Evolutionary conservation across 2,797 vertebrate species (phyloP), one percentile per base, ranked within the genome.

Genomic region (Periophthalmus magnuspinnatus): DNA sequence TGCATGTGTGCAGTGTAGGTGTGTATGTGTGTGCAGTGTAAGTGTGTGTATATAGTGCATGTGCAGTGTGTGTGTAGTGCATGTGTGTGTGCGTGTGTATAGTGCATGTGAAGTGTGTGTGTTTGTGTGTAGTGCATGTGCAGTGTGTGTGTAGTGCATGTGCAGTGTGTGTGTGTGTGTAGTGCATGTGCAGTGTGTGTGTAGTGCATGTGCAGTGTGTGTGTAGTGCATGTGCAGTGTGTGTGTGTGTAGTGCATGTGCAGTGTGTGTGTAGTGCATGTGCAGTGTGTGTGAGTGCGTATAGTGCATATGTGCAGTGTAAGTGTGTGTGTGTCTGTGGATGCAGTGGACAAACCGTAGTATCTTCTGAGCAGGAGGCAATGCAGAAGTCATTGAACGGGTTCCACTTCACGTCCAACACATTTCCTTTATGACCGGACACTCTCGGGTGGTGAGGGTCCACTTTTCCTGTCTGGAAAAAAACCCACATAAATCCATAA

Each of bases 331-430:
- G 64, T 65, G 56, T 45, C 19, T 62, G 62, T 66, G 48, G 61
- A 3, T 41, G 38, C 11, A 61, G 32, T 50, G 33, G 19, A 89
- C 95, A 91, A 82, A 99, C 97, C 72, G 94, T 96, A 66, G 93
- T 9, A 69, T 99, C 97, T 87, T 99, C 97, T 0, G 97, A 99
- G 89, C 95, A 96, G 0, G 97, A 99, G 33, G 97, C 97, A 41
- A 99, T 96, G 88, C 95, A 93, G 68, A 93, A 96, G 84, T 99
- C 97, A 68, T 96, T 87, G 76, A 98, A 99, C 0, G 97, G 97
- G 78, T 96, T 98, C 97, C 97, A 99, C 75, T 98, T 99, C 90
- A 99, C 88, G 68, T 99, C 97, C 76, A 99, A 79, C 71, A 99
- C 94, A 0, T 93, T 96, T 48, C 96, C 96, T 90, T 84, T 94